Evolutionary conservation across 2,888 invertebrate genomes (phyloP).

Genomic region (Geotrupes spiniger): DNA sequence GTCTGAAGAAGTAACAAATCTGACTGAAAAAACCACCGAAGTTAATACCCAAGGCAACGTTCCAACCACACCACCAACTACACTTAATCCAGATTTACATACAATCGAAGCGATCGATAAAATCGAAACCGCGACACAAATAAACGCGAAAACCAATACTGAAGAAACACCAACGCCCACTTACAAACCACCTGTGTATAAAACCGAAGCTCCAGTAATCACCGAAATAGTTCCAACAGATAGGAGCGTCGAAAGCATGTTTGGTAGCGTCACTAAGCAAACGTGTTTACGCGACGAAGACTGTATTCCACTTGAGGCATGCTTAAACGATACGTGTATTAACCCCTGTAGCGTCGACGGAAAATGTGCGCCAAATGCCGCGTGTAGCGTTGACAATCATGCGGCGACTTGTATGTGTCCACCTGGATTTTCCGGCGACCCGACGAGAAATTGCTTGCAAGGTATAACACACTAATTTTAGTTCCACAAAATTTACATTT

Average conservation of each 20-base stretch:
- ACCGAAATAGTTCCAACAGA: conserved; percentile 8
- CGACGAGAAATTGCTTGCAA: conserved; percentile 60
- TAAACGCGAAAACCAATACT: not conserved
- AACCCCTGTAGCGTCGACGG: conserved; percentile 58
- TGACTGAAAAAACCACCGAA: not conserved
- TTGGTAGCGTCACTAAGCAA: conserved; percentile 50
- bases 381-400: conserved; percentile 63
- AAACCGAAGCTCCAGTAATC: conserved; percentile 11
- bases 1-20: not conserved
- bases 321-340: conserved; percentile 62
- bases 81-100: no score
- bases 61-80: not conserved
- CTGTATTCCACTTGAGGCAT: conserved; percentile 62
- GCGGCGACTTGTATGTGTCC: conserved; percentile 63
- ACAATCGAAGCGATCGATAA: no score
- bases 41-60: not conserved
- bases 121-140: conserved; percentile 4
- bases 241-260: conserved; percentile 35
- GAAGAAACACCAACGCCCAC: not conserved
- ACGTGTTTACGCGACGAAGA: conserved; percentile 62
- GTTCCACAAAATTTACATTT: conserved; percentile 30
- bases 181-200: not conserved
- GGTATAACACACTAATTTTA: conserved; percentile 49
- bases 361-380: conserved; percentile 59
- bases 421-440: conserved; percentile 53